phyloP scores from a whole-genome alignment of 2,113 vertebrate species.

The Onychostruthus taczanowskii region DNA sequence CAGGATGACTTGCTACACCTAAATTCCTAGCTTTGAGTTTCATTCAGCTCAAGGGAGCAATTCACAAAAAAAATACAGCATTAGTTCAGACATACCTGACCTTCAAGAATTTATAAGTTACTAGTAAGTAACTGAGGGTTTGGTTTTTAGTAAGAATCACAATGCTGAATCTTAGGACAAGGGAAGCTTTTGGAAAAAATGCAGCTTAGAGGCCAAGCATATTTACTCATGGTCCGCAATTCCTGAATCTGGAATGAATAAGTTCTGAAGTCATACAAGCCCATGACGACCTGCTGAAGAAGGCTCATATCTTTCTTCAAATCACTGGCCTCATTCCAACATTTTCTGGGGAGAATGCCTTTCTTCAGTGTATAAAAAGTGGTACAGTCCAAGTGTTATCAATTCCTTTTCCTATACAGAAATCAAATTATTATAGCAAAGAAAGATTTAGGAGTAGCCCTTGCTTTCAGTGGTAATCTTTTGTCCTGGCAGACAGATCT shows the following conservation, averaged over 20 bases:
- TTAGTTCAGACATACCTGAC: background rate
- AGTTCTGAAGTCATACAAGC: background rate
- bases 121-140: background rate
- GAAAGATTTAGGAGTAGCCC: background rate
- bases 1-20: background rate
- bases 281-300: background rate
- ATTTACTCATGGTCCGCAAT: background rate
- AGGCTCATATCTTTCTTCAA: background rate
- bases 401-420: background rate
- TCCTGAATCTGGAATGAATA: background rate
- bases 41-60: background rate
- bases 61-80: background rate
- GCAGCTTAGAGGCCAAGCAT: background rate
- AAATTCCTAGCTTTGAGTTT: background rate
- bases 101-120: background rate
- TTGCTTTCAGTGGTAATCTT: background rate
- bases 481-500: background rate
- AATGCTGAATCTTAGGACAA: background rate
- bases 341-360: background rate
- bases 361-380: background rate
- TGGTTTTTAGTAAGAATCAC: background rate
- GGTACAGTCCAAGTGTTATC: background rate
- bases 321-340: background rate
- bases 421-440: background rate
- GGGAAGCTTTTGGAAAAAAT: background rate